phyloP scores from a whole-genome alignment of 2,888 invertebrate species.

The Epirrhoe tristata region DNA sequence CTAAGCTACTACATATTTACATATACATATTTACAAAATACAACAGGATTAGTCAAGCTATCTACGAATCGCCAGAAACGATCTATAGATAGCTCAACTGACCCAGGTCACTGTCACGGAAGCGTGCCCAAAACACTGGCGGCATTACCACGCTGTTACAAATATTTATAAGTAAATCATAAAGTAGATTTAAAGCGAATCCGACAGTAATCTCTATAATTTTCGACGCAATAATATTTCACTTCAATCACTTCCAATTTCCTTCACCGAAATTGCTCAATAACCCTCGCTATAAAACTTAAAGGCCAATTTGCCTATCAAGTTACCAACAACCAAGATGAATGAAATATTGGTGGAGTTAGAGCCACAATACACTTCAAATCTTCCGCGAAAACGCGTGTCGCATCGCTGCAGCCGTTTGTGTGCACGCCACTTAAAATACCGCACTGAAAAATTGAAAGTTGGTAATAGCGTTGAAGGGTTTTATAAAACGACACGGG shows the following conservation, averaged over 20 bases:
- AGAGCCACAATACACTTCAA: neutral
- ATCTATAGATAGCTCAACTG: no score
- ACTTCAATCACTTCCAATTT: conserved; percentile 20
- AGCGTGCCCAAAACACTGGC: no score
- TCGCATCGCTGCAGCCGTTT: neutral
- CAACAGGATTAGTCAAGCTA: no score
- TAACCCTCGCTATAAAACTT: conserved; percentile 22
- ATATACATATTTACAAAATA: no score
- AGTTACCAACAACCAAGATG: conserved; percentile 27
- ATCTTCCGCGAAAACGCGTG: neutral
- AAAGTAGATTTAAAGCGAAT: neutral
- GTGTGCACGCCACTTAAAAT: neutral
- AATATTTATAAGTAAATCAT: neutral
- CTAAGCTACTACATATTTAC: no score
- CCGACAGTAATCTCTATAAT: conserved; percentile 5
- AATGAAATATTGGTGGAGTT: conserved; percentile 31
- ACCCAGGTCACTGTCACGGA: no score
- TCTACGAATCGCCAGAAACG: no score
- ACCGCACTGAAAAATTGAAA: neutral
- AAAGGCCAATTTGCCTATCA: conserved; percentile 26
- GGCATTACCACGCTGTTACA: no score
- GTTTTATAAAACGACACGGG: no score
- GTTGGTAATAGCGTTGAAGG: neutral
- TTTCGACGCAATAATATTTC: conserved; percentile 8
- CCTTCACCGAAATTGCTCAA: conserved; percentile 20